Percentiles rank a stretch among this genome's conserved stretches.
These are phyloP conservation scores for Drosophila buzzatii DNA, from an alignment of 2,888 invertebrate genomes.

Conservation along the genomic window DNA sequence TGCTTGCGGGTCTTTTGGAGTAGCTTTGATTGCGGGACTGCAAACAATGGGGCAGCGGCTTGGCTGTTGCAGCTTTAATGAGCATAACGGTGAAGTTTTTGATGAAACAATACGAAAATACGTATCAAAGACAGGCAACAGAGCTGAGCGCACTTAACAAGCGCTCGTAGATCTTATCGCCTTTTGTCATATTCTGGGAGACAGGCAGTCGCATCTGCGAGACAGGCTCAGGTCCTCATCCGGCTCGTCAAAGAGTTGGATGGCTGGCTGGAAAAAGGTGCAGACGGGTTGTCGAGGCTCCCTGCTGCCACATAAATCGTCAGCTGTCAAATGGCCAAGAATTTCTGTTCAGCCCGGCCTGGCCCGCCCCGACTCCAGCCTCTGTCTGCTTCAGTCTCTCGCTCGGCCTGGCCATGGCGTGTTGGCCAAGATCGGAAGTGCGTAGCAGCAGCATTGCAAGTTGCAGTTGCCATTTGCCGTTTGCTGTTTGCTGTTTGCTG, in stretches of 20 bases:
- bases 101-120: slow-evolving; percentile 75
- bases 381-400: slow-evolving; percentile 7
- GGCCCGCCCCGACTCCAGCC: slow-evolving; percentile 2
- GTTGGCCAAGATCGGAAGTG: slow-evolving; percentile 76
- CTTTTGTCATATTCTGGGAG: slow-evolving; percentile 74
- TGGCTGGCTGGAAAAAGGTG: slow-evolving; percentile 19
- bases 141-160: slow-evolving; percentile 60
- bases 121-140: slow-evolving; percentile 28
- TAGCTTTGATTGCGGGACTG: slow-evolving; percentile 54
- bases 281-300: slow-evolving; percentile 37
- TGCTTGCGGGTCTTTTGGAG: slow-evolving; percentile 28
- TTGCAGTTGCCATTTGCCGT: slow-evolving; percentile 20
- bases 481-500: slow-evolving; percentile 5
- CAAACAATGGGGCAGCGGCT: slow-evolving; percentile 54
- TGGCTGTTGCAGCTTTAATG: slow-evolving; percentile 74
- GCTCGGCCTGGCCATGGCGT: slow-evolving; percentile 36
- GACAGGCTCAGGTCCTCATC: slow-evolving; percentile 38
- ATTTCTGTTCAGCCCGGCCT: slow-evolving; percentile 48
- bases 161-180: slow-evolving; percentile 74
- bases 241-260: slow-evolving; percentile 46
- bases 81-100: slow-evolving; percentile 81
- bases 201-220: slow-evolving; percentile 60
- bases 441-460: slow-evolving; percentile 51
- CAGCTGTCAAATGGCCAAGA: slow-evolving; percentile 80
- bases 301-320: slow-evolving; percentile 75